These are phyloP conservation scores for Ciona savignyi DNA, from an alignment of 23 tunicate species.

Conservation along the genomic window DNA sequence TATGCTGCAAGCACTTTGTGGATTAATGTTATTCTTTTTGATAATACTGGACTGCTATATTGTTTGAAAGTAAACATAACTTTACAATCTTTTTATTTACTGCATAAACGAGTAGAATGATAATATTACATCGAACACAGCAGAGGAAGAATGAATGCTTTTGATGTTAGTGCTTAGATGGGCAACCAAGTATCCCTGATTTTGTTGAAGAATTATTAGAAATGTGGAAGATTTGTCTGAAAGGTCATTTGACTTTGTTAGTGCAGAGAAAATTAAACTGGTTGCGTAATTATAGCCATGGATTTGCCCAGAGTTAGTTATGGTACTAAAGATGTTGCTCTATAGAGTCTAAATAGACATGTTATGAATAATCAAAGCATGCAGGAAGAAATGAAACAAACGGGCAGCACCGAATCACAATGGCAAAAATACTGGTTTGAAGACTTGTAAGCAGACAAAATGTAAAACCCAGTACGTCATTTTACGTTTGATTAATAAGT, in stretches of 20 bases:
- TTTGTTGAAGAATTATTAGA: too few species aligned
- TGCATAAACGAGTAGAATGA: conserved; percentile 1
- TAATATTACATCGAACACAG: not conserved
- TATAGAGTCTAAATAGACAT: too few species aligned
- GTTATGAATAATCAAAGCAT: not conserved
- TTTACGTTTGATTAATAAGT: too few species aligned
- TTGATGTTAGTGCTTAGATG: not conserved
- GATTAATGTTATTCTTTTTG: too few species aligned
- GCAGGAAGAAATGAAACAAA: not conserved
- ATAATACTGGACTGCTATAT: not conserved
- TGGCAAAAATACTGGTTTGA: not conserved
- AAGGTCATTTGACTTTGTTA: too few species aligned
- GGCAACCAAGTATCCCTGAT: too few species aligned
- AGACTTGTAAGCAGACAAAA: not conserved
- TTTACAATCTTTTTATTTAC: not conserved
- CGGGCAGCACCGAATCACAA: not conserved
- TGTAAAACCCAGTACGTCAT: not conserved
- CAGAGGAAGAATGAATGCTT: not conserved
- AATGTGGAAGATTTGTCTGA: too few species aligned
- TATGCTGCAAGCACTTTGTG: too few species aligned
- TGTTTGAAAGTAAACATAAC: not conserved
- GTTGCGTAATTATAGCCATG: too few species aligned
- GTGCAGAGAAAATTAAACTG: not conserved
- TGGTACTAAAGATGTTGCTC: too few species aligned
- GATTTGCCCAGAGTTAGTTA: too few species aligned